These are phyloP conservation scores for Scaptomyza montana DNA, from an alignment of 1,140 invertebrate species.

Conservation along the genomic window DNA sequence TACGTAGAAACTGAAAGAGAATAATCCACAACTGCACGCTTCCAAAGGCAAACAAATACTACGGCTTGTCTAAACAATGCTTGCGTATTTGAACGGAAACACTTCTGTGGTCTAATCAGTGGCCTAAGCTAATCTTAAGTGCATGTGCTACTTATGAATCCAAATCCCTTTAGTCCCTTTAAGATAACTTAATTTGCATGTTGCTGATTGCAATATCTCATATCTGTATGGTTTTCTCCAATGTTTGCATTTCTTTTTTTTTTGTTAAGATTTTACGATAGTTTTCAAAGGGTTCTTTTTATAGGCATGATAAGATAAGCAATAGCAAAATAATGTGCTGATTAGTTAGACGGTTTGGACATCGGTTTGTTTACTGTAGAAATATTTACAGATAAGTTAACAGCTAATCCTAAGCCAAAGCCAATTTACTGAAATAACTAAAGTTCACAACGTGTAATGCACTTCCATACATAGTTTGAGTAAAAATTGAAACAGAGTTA, in stretches of 20 bases:
- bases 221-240: neutral
- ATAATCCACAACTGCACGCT: constrained; percentile 11
- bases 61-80: neutral
- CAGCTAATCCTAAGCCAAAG: neutral
- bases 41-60: constrained; percentile 16
- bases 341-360: constrained; percentile 6
- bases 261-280: neutral
- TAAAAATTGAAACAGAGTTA: too few species aligned
- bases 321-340: constrained; percentile 12
- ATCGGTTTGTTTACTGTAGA: constrained; percentile 5
- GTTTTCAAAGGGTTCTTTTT: constrained; percentile 8
- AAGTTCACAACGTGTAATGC: neutral
- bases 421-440: neutral
- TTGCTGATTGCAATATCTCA: neutral
- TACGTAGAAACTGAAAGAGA: neutral
- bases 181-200: neutral
- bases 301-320: constrained; percentile 33
- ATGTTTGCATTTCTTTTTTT: neutral
- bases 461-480: neutral
- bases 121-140: constrained; percentile 30
- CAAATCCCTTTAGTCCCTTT: neutral
- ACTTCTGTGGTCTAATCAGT: constrained; percentile 16
- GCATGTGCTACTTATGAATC: constrained; percentile 18
- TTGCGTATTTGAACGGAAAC: constrained; percentile 26
- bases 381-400: constrained; percentile 10